phyloP scores from a whole-genome alignment of 2,797 vertebrate species.

The Alfaro cultratus region DNA sequence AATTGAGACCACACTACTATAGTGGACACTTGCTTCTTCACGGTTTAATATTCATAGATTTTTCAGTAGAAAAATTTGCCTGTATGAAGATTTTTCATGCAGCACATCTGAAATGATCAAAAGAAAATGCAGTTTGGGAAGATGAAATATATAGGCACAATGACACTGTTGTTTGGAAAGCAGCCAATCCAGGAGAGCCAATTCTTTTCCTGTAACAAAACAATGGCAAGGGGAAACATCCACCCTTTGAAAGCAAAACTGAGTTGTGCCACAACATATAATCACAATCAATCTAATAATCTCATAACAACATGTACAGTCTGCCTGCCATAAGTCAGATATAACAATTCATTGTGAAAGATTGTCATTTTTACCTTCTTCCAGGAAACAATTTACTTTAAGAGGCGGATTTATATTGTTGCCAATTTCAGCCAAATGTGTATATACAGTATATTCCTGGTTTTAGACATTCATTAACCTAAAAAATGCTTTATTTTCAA shows the following conservation, averaged over 20 bases:
- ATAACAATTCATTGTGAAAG: neutral
- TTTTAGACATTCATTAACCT: neutral
- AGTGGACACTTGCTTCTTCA: neutral
- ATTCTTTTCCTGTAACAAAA: neutral
- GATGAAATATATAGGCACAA: neutral
- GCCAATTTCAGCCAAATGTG: neutral
- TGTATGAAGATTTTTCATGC: neutral
- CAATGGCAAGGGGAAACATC: neutral
- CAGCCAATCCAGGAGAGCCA: neutral
- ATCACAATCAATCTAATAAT: neutral
- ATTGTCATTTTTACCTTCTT: neutral
- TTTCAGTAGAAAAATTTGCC: neutral
- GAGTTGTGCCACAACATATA: neutral
- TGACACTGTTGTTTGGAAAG: neutral
- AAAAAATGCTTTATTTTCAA: neutral
- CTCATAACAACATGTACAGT: neutral
- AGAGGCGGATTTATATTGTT: neutral
- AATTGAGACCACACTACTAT: neutral
- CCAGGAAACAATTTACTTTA: neutral
- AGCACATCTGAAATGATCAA: neutral
- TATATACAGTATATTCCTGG: neutral
- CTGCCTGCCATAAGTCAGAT: neutral
- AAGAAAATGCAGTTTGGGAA: neutral
- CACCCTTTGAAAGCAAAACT: neutral
- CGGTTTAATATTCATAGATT: neutral